Evolutionary conservation across 2,113 vertebrate species (phyloP), one percentile per base, ranked within the genome.

Genomic region (Tenebrosternarchus preto): DNA sequence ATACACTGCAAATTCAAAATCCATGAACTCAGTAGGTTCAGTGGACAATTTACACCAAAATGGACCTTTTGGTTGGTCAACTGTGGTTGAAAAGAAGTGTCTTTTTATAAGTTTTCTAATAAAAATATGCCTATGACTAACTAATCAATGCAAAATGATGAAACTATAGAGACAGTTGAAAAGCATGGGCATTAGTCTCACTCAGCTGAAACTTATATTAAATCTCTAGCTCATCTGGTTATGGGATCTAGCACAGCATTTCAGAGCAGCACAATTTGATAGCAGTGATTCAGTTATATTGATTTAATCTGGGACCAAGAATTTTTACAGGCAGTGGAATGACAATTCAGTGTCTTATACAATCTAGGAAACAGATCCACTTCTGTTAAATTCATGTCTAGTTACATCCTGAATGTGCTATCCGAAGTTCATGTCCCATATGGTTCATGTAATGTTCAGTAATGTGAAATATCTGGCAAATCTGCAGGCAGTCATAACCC

Each of bases 281-380:
- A 63, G 57, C 29, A 57, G 39, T 57, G 57, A 71, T 70, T 77
- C 55, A 33, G 43, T 20, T 25, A 16, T 77, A 83, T 83, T 61
- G 66, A 81, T 80, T 74, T 36, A 20, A 64, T 83, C 59, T 71
- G 50, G 60, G 60, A 66, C 67, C 60, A 71, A 50, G 78, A 55
- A 22, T 33, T 77, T 60, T 33, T 60, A 78, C 36, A 59, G 19
- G 43, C 9, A 80, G 50, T 57, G 50, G 67, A 66, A 76, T 27
- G 56, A 59, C 59, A 63, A 43, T 70, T 68, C 31, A 27, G 43
- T 24, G 7, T 29, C 61, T 61, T 46, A 73, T 80, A 69, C 75
- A 36, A 77, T 77, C 69, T 67, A 78, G 69, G 24, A 29, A 66
- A 75, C 67, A 15, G 19, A 69, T 78, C 78, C 70, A 19, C 12